A percentile compares a stretch with the other conserved stretches of the same genome.
These are phyloP conservation scores for Enteromius radiatus DNA, from an alignment of 2,797 vertebrate genomes.

Conservation along the genomic window DNA sequence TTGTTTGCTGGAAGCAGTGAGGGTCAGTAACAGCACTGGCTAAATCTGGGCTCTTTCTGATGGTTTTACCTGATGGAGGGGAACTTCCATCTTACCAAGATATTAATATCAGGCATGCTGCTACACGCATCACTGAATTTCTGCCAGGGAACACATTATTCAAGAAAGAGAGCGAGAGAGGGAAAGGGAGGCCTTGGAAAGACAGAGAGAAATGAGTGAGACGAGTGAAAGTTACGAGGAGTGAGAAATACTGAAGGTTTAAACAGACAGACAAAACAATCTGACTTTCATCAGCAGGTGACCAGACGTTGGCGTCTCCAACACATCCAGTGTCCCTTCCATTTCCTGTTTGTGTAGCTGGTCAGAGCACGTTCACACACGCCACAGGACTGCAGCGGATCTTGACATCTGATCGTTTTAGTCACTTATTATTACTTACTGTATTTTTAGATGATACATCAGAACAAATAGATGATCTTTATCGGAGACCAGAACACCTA, in stretches of 20 bases:
- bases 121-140: constrained; percentile 38
- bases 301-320: constrained; percentile 26
- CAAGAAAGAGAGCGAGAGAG: not conserved
- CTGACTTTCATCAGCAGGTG: constrained; percentile 33
- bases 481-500: too few species aligned
- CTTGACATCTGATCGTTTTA: not conserved
- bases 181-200: constrained; percentile 1
- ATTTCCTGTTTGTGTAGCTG: constrained; percentile 53
- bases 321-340: constrained; percentile 41
- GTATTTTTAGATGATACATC: constrained; percentile 3
- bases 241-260: not conserved
- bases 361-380: not conserved
- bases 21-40: not conserved
- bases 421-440: not conserved
- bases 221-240: not conserved
- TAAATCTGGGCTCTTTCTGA: not conserved
- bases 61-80: constrained; percentile 17
- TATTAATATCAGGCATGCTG: constrained; percentile 49
- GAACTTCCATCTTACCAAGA: constrained; percentile 52
- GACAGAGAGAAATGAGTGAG: not conserved
- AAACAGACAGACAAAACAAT: not conserved
- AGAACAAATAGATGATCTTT: too few species aligned
- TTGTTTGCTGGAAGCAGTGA: not conserved
- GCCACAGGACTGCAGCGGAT: not conserved
- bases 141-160: constrained; percentile 47